Evolutionary conservation across 2,888 invertebrate species (phyloP).

Genomic region (Hypsopygia costalis): DNA sequence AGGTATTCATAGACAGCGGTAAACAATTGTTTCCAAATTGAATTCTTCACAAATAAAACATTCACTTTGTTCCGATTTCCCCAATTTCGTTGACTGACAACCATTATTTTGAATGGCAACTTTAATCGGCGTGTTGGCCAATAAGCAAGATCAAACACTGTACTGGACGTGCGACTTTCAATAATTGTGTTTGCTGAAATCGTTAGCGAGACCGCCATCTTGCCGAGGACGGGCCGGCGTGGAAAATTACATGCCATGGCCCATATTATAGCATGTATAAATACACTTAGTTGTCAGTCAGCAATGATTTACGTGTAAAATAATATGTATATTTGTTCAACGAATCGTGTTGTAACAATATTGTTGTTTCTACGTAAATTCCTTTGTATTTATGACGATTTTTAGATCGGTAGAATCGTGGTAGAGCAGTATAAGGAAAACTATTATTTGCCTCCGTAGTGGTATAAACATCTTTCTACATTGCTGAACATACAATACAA

Average conservation of each 20-base stretch:
- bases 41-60: no score
- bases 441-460: no score
- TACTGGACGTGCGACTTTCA: slow-evolving; percentile 66
- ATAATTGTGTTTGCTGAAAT: slow-evolving; percentile 75
- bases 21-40: no score
- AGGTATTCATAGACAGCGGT: no score
- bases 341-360: neutral
- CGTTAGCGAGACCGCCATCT: slow-evolving; percentile 44
- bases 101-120: slow-evolving; percentile 14
- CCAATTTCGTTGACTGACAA: neutral
- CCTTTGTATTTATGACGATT: no score
- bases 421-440: no score
- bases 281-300: slow-evolving; percentile 5
- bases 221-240: slow-evolving; percentile 31
- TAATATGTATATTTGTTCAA: slow-evolving; percentile 6
- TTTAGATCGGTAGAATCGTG: no score
- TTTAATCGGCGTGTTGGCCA: slow-evolving; percentile 45
- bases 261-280: slow-evolving; percentile 9
- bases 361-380: neutral
- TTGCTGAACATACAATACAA: no score
- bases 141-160: slow-evolving; percentile 65
- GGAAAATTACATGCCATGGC: slow-evolving; percentile 11
- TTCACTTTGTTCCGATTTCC: no score
- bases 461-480: no score
- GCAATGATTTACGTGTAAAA: slow-evolving; percentile 10